Conservation (phyloP, 2,888 invertebrate genomes). For the Mesopsocus fuscifrons region DNA sequence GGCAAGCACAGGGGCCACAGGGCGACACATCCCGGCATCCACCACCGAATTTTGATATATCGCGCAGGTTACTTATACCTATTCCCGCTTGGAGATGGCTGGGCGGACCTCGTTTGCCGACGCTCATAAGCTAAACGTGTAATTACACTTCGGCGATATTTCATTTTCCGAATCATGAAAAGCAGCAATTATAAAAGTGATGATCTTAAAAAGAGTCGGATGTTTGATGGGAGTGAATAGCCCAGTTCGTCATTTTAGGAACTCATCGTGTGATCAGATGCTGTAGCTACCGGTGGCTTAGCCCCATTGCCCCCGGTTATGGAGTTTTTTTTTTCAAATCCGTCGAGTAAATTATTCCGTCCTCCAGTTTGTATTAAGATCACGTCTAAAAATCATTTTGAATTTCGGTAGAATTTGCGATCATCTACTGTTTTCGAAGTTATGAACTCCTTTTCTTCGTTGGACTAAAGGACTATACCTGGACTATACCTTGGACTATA, state of each 20-base stretch:
- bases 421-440: neutral
- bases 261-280: too few relatives aligned
- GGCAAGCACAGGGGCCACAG: too few relatives aligned
- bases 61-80: neutral
- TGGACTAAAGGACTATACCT: too few relatives aligned
- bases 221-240: too few relatives aligned
- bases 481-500: too few relatives aligned
- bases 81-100: neutral
- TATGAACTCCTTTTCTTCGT: too few relatives aligned
- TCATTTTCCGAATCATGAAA: conserved; percentile 9
- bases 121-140: conserved; percentile 5
- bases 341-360: conserved; percentile 5
- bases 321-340: conserved; percentile 5
- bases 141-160: conserved; percentile 9
- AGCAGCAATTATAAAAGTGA: conserved; percentile 8
- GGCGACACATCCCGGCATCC: too few relatives aligned
- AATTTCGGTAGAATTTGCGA: neutral
- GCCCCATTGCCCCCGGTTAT: neutral
- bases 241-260: too few relatives aligned
- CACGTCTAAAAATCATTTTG: conserved; percentile 8
- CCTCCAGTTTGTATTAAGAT: neutral
- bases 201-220: conserved; percentile 9
- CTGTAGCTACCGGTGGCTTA: neutral
- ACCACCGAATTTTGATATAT: neutral
- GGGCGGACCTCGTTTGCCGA: conserved; percentile 3